Conservation (phyloP, 2,888 invertebrate species). For the Alloplasta piceator region DNA sequence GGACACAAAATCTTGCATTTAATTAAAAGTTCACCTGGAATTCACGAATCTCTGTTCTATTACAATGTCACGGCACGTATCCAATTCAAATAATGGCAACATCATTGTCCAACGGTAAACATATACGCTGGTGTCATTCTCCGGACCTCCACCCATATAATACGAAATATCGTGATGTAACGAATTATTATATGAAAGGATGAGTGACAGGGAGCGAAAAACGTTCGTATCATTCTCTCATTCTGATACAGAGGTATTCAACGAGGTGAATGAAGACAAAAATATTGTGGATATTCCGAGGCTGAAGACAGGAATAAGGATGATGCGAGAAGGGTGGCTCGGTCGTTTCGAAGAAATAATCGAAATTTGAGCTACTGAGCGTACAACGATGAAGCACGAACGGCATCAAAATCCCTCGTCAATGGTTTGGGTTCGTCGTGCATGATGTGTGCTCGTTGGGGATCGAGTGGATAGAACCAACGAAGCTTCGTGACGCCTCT, state of each 20-base stretch:
- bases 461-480: conserved; percentile 69
- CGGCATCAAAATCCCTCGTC: conserved; percentile 63
- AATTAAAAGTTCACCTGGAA: not conserved
- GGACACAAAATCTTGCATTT: not conserved
- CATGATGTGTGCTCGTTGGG: conserved; percentile 37
- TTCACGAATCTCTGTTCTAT: not conserved
- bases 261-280: conserved; percentile 37
- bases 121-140: conserved; percentile 13
- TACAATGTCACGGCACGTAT: conserved; percentile 13
- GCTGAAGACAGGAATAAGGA: conserved; percentile 48
- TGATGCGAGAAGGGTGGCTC: conserved; percentile 36
- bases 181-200: conserved; percentile 43
- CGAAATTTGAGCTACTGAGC: conserved; percentile 68
- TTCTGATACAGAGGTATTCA: conserved; percentile 42
- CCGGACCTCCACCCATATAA: not conserved
- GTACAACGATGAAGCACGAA: conserved; percentile 39
- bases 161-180: conserved; percentile 51
- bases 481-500: conserved; percentile 71
- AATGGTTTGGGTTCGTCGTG: conserved; percentile 46
- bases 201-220: conserved; percentile 36
- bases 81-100: not conserved
- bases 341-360: conserved; percentile 53
- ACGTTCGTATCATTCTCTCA: conserved; percentile 28
- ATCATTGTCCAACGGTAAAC: not conserved
- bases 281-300: conserved; percentile 21